Evolutionary conservation across 2,113 vertebrate genomes (phyloP), one percentile per base, ranked within the genome.

Genomic region (Gobius niger): DNA sequence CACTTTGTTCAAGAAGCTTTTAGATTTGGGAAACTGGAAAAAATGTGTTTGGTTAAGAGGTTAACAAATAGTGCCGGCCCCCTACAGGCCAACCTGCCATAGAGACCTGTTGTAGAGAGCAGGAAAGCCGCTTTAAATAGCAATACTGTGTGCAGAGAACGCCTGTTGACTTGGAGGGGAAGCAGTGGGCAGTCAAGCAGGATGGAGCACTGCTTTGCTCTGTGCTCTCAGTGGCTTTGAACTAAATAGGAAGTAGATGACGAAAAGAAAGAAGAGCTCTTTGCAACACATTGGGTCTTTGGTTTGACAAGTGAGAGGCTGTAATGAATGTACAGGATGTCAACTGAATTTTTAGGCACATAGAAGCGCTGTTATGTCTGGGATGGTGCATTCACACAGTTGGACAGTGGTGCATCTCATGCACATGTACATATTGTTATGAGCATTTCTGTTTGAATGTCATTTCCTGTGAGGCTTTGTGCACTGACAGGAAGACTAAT

Each of bases 401-500:
- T 56, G 40, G 57, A 16, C 57, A 63, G 40, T 34, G 56, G 11
- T 67, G 44, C 51, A 11, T 47, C 53, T 41, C 47, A 13, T n/a
- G 50, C 54, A 68, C 56, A 53, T 24, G 41, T 47, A 24, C 44
- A 61, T 78, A 34, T 77, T 73, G 52, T 67, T 6, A 41, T 68
- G 66, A 51, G 54, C 77, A 77, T 75, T 86, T 83, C 65, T 79
- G 74, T 72, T 18, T 73, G 42, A 81, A 73, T 77, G 75, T 61
- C 57, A 77, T 88, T 92, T 93, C 91, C 92, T 91, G 90, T 85
- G 77, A 83, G 78, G 82, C 76, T 86, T 80, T 14, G 54, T 63
- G 78, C 77, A 66, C 77, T 87, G 79, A 91, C 91, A 92, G 91
- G 90, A 92, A 91, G 84, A 59, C 78, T 80, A 91, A 92, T 87